A percentile compares a stretch with the other conserved stretches of the same genome.
These are phyloP conservation scores for Drosophila pseudotakahashii DNA, from an alignment of 2,888 invertebrate species.

Conservation along the genomic window DNA sequence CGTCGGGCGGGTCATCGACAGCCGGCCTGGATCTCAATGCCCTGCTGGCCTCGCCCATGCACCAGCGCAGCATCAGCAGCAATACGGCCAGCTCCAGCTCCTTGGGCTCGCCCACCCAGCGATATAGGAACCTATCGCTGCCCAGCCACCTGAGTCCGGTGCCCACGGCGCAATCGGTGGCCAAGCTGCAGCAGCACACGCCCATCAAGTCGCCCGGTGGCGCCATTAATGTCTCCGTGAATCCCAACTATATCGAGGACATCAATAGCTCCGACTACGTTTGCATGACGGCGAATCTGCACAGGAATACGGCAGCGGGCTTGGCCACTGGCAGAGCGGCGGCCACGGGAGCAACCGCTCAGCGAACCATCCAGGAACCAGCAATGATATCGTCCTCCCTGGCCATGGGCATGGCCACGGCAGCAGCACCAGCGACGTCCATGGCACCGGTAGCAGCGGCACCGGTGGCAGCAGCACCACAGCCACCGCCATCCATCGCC, in stretches of 20 bases:
- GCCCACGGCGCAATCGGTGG: constrained; percentile 52
- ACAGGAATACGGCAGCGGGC: constrained; percentile 52
- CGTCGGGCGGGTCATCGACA: constrained; percentile 39
- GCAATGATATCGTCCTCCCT: constrained; percentile 52
- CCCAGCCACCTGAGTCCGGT: constrained; percentile 78
- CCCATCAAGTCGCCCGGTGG: constrained; percentile 67
- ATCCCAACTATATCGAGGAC: constrained; percentile 87
- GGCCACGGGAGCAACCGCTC: constrained; percentile 33
- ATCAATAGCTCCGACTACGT: constrained; percentile 93
- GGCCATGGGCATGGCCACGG: constrained; percentile 26
- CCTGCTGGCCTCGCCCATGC: constrained; percentile 78
- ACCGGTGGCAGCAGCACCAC: constrained; percentile 9
- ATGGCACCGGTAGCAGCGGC: not conserved
- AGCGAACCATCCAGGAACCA: constrained; percentile 46
- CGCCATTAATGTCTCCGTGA: constrained; percentile 82
- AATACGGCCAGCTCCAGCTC: constrained; percentile 49
- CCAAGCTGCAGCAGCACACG: constrained; percentile 79
- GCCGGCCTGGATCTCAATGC: constrained; percentile 65
- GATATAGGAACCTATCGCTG: constrained; percentile 83
- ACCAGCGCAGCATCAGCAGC: constrained; percentile 82
- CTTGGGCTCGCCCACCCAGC: constrained; percentile 74
- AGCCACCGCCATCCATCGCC: constrained; percentile 25
- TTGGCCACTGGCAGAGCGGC: constrained; percentile 40
- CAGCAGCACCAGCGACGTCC: not conserved
- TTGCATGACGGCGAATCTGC: constrained; percentile 91